Evolutionary conservation across 2,888 invertebrate genomes (phyloP), one percentile per base, ranked within the genome.

Genomic region (Rhamnusium bicolor): DNA sequence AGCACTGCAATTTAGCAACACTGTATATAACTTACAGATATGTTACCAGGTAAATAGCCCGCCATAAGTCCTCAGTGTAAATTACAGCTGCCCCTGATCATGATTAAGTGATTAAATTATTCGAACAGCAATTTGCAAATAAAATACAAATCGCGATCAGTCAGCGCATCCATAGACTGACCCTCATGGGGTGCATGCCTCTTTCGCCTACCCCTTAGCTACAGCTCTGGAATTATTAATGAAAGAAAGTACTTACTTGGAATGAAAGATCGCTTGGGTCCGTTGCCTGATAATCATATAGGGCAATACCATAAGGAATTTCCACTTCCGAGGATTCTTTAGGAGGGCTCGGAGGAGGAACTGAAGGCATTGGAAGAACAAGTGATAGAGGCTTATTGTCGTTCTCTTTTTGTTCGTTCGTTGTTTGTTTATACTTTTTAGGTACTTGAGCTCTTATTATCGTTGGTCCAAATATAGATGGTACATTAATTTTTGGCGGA

Each of bases 321-420:
- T 90, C 87, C 2, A 88, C 86, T 53, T 85, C 84, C 47, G 68
- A 75, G 5, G 88, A 71, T 82, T 85, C 79, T 84, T 87, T 86
- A n/a, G 95, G 94, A 2, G 94, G 94, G 53, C 94, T 93, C 1
- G 95, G 95, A 1, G 95, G 94, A 6, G 95, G 94, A 77, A 93
- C 90, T 49, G 90, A 91, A 7, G 95, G 95, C 95, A 95, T 95
- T 0, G 95, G 95, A 8, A 79, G 79, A 16, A 81, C 79, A 19
- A 70, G 62, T 18, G 74, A 72, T 40, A 82, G 70, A 71, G 78
- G 81, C 24, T 89, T 40, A 12, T 53, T 65, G 32, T 63, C 90
- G 27, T 61, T 29, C 90, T 90, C 2, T 91, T 91, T 19, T 90
- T 90, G 71, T 92, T 90, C 0, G 90, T 90, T 80, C 1, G 1